These are phyloP conservation scores for Stenichneumon culpator DNA, from an alignment of 2,888 invertebrate species.

Conservation along the genomic window DNA sequence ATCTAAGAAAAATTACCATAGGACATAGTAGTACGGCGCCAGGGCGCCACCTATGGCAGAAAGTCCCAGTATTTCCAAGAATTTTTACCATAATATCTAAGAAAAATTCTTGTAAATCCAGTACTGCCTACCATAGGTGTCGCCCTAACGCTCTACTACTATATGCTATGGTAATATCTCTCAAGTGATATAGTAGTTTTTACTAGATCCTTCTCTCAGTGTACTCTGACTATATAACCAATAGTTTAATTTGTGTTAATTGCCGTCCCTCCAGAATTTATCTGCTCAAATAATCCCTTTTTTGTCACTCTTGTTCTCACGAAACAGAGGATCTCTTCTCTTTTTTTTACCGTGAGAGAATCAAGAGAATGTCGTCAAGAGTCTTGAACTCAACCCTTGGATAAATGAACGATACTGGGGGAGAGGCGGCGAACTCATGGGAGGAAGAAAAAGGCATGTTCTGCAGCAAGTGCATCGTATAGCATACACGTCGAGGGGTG, in stretches of 20 bases:
- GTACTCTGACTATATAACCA: neutral
- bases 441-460: constrained; percentile 68
- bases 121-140: too few species aligned
- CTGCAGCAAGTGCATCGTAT: constrained; percentile 63
- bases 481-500: constrained; percentile 7
- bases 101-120: too few species aligned
- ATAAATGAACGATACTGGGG: constrained; percentile 55
- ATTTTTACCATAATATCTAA: too few species aligned
- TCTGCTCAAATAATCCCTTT: constrained; percentile 51
- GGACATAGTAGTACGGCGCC: too few species aligned
- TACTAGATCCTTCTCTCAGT: too few species aligned
- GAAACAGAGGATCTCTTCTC: constrained; percentile 28
- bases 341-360: constrained; percentile 38
- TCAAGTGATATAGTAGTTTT: too few species aligned
- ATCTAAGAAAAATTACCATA: too few species aligned
- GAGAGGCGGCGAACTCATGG: neutral
- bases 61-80: too few species aligned
- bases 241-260: neutral
- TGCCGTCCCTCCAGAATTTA: neutral
- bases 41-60: too few species aligned
- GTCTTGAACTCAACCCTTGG: constrained; percentile 60
- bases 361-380: constrained; percentile 61
- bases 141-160: too few species aligned
- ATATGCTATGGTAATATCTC: too few species aligned
- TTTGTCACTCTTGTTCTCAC: constrained; percentile 50